Base-by-base conservation (phyloP, 2,888 invertebrate genomes). In the Mystacides longicornis region DNA sequence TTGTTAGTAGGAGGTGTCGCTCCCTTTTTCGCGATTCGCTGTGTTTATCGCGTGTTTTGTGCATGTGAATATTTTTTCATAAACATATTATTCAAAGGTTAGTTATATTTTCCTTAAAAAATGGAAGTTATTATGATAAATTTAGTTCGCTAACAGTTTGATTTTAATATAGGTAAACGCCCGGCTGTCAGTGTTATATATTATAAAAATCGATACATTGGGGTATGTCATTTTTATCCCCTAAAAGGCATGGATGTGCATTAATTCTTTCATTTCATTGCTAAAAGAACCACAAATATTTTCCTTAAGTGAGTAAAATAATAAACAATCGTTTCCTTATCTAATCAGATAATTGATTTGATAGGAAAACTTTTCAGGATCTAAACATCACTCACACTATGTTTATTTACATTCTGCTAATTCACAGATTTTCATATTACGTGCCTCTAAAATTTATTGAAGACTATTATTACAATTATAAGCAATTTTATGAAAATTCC, bases 141-240 rank as follows among this genome's bases (percentile, higher is more conserved):
- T 23, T 23, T 23, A 31, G 3, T 49, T 49, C 11, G n/a, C 22
- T 37, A 22, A 19, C 43, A 43, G 33, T 47, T 21, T 37, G 37
- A 46, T 52, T 57, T 54, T 49, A 49, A 42, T 49, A 50, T 18
- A 33, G 54, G 58, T 55, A 50, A 55, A 58, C 60, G 60, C 57
- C 60, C 60, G 60, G 57, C 57, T 57, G 56, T 55, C 57, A 57
- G 49, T 54, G 52, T 47, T 56, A 33, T 23, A 49, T n/a, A n/a
- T n/a, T n/a, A n/a, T 50, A 16, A 58, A 57, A 58, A 57, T 57
- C 60, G 60, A 60, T 60, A 60, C 33, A 27, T 23, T 49, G 54
- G 56, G 49, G 57, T 46, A 47, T 49, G 52, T 37, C 37, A 16
- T 37, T 37, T 16, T 37, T 37, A 37, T 37, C 37, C 49, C 51